A percentile compares a stretch with the other conserved stretches of the same genome.
Evolutionary conservation across 2,113 vertebrate species (phyloP).

Genomic region (Rhabdomys dilectus): DNA sequence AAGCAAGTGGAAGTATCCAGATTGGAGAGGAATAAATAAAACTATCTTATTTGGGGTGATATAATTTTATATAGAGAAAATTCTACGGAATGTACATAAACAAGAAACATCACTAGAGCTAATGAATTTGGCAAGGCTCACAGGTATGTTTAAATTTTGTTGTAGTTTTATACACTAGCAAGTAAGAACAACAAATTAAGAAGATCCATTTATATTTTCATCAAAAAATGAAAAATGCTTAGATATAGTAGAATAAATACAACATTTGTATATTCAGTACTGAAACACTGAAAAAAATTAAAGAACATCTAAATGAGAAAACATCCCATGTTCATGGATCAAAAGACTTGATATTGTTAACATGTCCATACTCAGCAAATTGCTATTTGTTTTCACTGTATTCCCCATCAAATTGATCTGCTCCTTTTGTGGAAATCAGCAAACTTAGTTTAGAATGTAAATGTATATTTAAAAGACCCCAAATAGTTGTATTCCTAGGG

Average conservation of each 20-base stretch:
- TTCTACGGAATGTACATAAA: background rate
- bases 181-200: background rate
- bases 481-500: background rate
- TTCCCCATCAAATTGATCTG: background rate
- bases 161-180: background rate
- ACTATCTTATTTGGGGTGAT: background rate
- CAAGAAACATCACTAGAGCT: background rate
- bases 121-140: background rate
- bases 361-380: background rate
- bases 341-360: background rate
- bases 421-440: background rate
- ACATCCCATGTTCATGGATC: background rate
- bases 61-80: background rate
- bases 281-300: background rate
- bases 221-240: background rate
- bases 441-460: background rate
- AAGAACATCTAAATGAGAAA: background rate
- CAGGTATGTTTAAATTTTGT: background rate
- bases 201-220: background rate
- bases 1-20: background rate
- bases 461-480: background rate
- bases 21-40: background rate
- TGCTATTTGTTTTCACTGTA: background rate
- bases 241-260: background rate
- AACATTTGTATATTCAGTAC: background rate